phyloP scores from a whole-genome alignment of 2,113 vertebrate species.

The Thymallus thymallus region DNA sequence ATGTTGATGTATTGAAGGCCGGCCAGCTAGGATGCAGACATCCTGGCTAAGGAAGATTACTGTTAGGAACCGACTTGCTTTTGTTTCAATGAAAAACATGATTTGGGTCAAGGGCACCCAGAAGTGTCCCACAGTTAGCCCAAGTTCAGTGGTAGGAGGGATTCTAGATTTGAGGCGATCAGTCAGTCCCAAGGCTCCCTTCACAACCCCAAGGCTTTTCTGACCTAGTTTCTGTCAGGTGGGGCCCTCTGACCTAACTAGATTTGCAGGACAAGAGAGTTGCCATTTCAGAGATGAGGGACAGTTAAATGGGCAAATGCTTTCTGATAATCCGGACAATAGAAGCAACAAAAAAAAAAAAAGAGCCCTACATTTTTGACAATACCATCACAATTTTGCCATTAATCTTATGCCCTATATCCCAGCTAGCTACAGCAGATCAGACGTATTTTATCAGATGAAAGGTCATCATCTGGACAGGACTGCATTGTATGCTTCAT shows the following conservation, averaged over 20 bases:
- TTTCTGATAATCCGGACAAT: too few relatives aligned
- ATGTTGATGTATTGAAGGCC: slow-evolving; percentile 26
- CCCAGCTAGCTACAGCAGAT: too few relatives aligned
- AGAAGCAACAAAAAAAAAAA: not conserved
- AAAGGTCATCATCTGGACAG: too few relatives aligned
- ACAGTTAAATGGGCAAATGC: too few relatives aligned
- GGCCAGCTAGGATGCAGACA: not conserved
- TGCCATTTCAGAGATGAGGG: too few relatives aligned
- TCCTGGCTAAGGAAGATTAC: slow-evolving; percentile 20
- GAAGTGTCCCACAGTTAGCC: not conserved
- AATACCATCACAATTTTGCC: not conserved
- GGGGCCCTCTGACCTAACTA: not conserved
- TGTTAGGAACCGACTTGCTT: slow-evolving; percentile 4
- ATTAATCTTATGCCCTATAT: not conserved
- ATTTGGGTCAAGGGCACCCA: slow-evolving; percentile 6
- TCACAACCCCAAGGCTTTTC: slow-evolving; percentile 11
- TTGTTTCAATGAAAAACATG: not conserved
- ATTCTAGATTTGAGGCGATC: not conserved
- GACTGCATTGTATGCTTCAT: too few relatives aligned
- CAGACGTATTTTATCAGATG: slow-evolving; percentile 32
- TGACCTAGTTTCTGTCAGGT: not conserved
- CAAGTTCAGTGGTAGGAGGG: not conserved
- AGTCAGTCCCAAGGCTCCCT: slow-evolving; percentile 2
- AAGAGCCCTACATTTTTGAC: not conserved
- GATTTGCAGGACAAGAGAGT: too few relatives aligned